Percentiles rank a stretch among this genome's conserved stretches.
Evolutionary conservation across 2,888 invertebrate species (phyloP).

Genomic region (Cosmia pyralina): DNA sequence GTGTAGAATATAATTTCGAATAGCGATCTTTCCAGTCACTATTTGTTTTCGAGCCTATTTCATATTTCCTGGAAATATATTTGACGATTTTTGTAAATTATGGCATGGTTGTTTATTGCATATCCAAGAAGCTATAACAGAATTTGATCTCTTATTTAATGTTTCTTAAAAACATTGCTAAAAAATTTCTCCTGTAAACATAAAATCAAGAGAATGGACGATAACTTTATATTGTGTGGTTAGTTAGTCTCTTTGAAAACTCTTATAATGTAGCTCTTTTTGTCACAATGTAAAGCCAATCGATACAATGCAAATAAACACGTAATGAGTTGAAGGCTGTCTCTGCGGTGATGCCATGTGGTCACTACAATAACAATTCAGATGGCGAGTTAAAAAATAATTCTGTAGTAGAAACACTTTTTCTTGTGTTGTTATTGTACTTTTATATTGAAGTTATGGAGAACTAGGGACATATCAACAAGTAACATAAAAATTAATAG

Average conservation of each 20-base stretch:
- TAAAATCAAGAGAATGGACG: constrained; percentile 41
- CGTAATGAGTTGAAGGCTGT: constrained; percentile 53
- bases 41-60: constrained; percentile 73
- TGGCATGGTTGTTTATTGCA: not conserved
- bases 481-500: not conserved
- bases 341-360: constrained; percentile 38
- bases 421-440: not conserved
- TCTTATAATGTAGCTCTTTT: constrained; percentile 37
- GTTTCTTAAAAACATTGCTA: constrained; percentile 4
- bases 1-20: constrained; percentile 80
- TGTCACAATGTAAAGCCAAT: constrained; percentile 28
- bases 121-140: constrained; percentile 16
- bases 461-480: no score
- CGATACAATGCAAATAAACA: constrained; percentile 40
- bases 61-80: constrained; percentile 72
- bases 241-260: constrained; percentile 38
- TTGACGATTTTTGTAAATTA: constrained; percentile 24
- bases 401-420: not conserved
- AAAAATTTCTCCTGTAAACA: constrained; percentile 20
- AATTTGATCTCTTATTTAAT: constrained; percentile 25
- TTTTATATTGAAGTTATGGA: not conserved
- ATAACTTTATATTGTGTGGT: constrained; percentile 33
- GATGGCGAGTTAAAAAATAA: constrained; percentile 8
- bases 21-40: constrained; percentile 84
- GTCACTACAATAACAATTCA: constrained; percentile 9